Evolutionary conservation across 2,113 vertebrate genomes (phyloP).

Genomic region (Protomyctophum bolini): DNA sequence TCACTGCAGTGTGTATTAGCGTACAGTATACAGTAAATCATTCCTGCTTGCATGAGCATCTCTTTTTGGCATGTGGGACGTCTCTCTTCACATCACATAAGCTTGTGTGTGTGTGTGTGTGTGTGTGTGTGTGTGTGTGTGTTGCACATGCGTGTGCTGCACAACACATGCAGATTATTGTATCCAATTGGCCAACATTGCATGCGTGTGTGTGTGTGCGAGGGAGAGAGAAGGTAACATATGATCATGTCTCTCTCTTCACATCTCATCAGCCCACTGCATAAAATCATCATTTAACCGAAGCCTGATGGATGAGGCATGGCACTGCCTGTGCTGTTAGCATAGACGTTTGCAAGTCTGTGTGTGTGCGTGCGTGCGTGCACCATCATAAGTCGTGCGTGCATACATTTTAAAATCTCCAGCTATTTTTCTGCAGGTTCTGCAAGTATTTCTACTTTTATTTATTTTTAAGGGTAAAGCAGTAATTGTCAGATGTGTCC

Average conservation of each 20-base stretch:
- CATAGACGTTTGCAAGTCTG: not conserved
- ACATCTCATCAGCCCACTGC: constrained; percentile 64
- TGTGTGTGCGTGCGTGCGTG: constrained; percentile 8
- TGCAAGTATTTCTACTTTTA: constrained; percentile 4
- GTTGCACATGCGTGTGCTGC: no score
- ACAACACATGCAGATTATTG: no score
- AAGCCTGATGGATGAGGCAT: constrained; percentile 46
- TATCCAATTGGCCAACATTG: constrained; percentile 46
- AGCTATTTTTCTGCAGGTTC: not conserved
- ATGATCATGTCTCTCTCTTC: constrained; percentile 56
- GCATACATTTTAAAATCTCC: constrained; percentile 21
- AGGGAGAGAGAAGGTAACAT: constrained; percentile 38
- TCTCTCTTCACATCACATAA: constrained; percentile 19
- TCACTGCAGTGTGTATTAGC: no score
- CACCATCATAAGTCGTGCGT: not conserved
- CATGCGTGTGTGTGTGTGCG: not conserved
- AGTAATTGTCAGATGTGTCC: constrained; percentile 10
- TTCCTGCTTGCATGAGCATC: no score
- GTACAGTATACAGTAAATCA: no score
- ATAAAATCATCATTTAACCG: constrained; percentile 63
- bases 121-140: constrained; percentile 11
- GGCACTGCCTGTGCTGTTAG: constrained; percentile 7
- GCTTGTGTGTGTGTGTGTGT: constrained; percentile 26
- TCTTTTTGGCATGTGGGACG: constrained; percentile 1
- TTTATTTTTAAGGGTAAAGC: constrained; percentile 16